Conservation (phyloP, 2,113 vertebrate genomes). For the Abramis brama region DNA sequence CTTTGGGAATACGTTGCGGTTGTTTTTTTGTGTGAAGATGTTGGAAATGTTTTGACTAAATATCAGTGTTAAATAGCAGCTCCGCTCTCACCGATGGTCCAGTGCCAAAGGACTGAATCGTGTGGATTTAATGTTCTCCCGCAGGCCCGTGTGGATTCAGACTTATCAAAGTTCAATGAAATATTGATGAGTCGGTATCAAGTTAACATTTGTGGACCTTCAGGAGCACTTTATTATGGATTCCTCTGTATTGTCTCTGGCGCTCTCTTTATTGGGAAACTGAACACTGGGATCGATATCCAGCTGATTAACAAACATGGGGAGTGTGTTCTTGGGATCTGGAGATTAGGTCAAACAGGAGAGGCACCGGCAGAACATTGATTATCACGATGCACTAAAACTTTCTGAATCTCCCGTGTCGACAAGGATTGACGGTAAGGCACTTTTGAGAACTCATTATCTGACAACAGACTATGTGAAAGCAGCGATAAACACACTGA, state of each 20-base stretch:
- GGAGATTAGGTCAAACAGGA: constrained; percentile 36
- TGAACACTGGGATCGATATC: constrained; percentile 35
- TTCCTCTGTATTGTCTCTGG: constrained; percentile 41
- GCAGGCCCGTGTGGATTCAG: constrained; percentile 23
- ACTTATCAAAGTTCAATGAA: constrained; percentile 21
- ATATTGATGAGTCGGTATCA: constrained; percentile 30
- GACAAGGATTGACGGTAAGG: constrained; percentile 2
- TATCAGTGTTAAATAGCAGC: constrained; percentile 34
- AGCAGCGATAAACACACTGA: constrained; percentile 35
- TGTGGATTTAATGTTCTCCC: not conserved
- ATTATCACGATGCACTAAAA: constrained; percentile 39
- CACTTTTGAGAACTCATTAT: constrained; percentile 11
- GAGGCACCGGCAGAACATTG: constrained; percentile 22
- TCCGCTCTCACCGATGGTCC: constrained; percentile 12
- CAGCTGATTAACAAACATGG: constrained; percentile 49
- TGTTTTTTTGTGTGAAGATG: constrained; percentile 15
- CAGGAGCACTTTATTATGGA: constrained; percentile 58
- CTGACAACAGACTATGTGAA: constrained; percentile 22
- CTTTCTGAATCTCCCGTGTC: constrained; percentile 33
- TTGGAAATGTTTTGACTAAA: constrained; percentile 23
- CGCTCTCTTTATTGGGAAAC: constrained; percentile 33
- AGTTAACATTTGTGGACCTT: constrained; percentile 49
- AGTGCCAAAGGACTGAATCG: constrained; percentile 56
- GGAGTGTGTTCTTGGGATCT: constrained; percentile 29
- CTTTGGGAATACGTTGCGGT: not conserved